phyloP scores from a whole-genome alignment of 2,888 invertebrate genomes.

The Lasiommata megera region DNA sequence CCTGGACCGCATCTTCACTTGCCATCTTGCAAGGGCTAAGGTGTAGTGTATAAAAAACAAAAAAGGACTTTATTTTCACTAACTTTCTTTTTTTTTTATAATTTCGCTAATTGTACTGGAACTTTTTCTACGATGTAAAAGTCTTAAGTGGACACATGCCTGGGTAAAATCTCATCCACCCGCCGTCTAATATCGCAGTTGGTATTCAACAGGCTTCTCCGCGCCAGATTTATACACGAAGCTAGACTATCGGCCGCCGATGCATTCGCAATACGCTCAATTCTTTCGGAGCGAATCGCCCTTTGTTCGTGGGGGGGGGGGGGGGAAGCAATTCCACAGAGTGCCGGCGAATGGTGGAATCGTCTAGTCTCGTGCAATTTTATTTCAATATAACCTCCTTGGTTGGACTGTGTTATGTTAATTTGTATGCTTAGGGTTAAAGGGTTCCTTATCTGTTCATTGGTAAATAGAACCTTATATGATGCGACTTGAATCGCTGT shows the following conservation, averaged over 20 bases:
- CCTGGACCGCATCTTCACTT: too few relatives aligned
- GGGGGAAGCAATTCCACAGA: constrained; percentile 26
- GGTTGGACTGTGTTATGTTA: too few relatives aligned
- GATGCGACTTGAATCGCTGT: too few relatives aligned
- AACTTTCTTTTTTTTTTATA: too few relatives aligned
- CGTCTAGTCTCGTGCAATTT: constrained; percentile 16
- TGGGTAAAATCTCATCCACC: constrained; percentile 14
- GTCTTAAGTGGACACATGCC: not conserved
- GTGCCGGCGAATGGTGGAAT: constrained; percentile 21
- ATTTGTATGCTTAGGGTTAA: too few relatives aligned
- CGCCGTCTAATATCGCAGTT: constrained; percentile 24
- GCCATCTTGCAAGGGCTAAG: too few relatives aligned
- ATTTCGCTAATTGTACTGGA: too few relatives aligned
- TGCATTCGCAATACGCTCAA: constrained; percentile 18
- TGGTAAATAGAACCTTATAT: too few relatives aligned
- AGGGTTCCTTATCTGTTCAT: too few relatives aligned
- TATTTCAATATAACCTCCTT: not conserved
- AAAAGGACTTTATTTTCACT: too few relatives aligned
- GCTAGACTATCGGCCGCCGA: constrained; percentile 15
- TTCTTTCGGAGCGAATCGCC: constrained; percentile 24
- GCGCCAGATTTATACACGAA: constrained; percentile 5
- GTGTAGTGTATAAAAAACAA: too few relatives aligned
- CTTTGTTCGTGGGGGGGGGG: constrained; percentile 22
- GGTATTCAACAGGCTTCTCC: constrained; percentile 27
- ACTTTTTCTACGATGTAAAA: not conserved